phyloP scores from a whole-genome alignment of 2,113 vertebrate genomes.

The Tenebrosternarchus preto region DNA sequence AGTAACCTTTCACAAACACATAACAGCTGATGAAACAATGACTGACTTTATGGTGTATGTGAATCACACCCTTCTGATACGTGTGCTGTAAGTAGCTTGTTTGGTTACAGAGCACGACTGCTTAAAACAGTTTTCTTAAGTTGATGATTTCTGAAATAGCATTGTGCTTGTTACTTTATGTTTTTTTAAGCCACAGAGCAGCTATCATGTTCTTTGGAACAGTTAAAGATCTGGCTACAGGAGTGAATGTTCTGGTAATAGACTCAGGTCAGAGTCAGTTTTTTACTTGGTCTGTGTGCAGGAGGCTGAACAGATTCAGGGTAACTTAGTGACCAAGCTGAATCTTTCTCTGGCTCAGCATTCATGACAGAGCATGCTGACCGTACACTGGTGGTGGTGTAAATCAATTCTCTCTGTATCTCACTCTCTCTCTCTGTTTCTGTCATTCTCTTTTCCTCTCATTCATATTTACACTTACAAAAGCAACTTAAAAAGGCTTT shows the following conservation, averaged over 20 bases:
- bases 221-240: slow-evolving; percentile 10
- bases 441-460: not conserved
- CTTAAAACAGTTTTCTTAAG: not conserved
- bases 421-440: slow-evolving; percentile 7
- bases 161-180: not conserved
- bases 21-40: not conserved
- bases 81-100: not conserved
- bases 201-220: slow-evolving; percentile 5
- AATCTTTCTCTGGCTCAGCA: slow-evolving; percentile 32
- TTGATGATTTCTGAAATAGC: not conserved
- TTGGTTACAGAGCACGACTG: not conserved
- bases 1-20: not conserved
- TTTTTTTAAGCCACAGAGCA: not conserved
- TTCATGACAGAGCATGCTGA: slow-evolving; percentile 46
- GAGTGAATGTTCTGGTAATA: slow-evolving; percentile 28
- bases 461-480: not conserved
- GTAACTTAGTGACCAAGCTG: slow-evolving; percentile 33
- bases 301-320: slow-evolving; percentile 35
- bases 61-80: not conserved
- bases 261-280: slow-evolving; percentile 30
- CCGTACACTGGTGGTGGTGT: slow-evolving; percentile 5
- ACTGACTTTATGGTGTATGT: not conserved
- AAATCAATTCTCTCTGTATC: slow-evolving; percentile 16
- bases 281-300: slow-evolving; percentile 39
- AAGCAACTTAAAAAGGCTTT: too few relatives aligned